These are phyloP conservation scores for Lytechinus variegatus DNA, from an alignment of 35 echinoderm and acorn worm genomes.

Conservation along the genomic window DNA sequence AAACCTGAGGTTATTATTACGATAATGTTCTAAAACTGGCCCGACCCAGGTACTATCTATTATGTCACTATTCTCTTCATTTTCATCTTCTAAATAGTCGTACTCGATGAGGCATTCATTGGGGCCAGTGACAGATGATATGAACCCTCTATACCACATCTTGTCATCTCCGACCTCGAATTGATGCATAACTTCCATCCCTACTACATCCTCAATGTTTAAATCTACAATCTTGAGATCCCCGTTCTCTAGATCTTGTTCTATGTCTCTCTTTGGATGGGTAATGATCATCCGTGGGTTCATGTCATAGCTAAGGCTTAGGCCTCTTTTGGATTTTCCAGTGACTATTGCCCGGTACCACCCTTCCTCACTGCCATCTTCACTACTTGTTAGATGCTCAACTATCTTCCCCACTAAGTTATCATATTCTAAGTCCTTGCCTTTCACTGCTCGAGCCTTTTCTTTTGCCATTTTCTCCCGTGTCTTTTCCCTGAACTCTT, in stretches of 20 bases:
- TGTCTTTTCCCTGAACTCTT: not conserved
- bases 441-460: not conserved
- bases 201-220: not conserved
- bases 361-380: slow-evolving; percentile 20
- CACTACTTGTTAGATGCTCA: not conserved
- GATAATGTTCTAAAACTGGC: slow-evolving; percentile 44
- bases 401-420: slow-evolving; percentile 52
- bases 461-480: not conserved
- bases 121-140: not conserved
- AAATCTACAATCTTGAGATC: not conserved
- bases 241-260: not conserved
- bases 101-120: slow-evolving; percentile 53
- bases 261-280: not conserved
- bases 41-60: slow-evolving; percentile 13
- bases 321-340: not conserved
- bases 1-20: slow-evolving; percentile 18
- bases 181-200: not conserved
- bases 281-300: not conserved
- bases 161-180: not conserved
- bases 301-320: not conserved
- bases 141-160: slow-evolving; percentile 35
- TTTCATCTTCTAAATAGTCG: slow-evolving; percentile 47
- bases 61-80: slow-evolving; percentile 21
- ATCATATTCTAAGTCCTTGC: not conserved
- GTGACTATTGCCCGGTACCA: not conserved